Evolutionary conservation across 2,888 invertebrate genomes (phyloP), one percentile per base, ranked within the genome.

Genomic region (Falcaria lacertinaria): DNA sequence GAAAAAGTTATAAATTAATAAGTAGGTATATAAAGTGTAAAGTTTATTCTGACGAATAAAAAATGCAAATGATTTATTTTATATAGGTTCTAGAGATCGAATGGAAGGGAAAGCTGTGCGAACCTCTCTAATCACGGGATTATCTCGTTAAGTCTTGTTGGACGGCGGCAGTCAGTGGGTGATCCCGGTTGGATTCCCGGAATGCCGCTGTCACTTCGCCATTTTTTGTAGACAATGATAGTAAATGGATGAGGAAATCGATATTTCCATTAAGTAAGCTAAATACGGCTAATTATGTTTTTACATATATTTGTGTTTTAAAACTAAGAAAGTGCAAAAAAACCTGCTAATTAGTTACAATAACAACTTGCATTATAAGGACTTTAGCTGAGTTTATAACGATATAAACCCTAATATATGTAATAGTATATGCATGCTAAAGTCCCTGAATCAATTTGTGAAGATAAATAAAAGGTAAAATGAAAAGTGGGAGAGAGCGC

Each of bases 41-140:
- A 22, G n/a, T n/a, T n/a, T 22, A 7, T 22, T 22, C 7, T 6
- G 7, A 22, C 22, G 22, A 22, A 22, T 22, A 28, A 28, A 3
- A 28, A 28, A 28, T 11, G 28, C 28, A 28, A 28, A 28, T 11
- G 28, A 28, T 28, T 28, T 28, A 28, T 28, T 28, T 28, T 28
- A 28, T 28, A 7, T 11, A 7, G 28, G 36, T 35, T 37, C 39
- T 42, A 54, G 50, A 52, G 56, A 57, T 55, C 49, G 57, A 59
- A 59, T 60, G 57, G 57, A 58, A 59, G 50, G 56, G 57, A 58
- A 63, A 58, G 59, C 58, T 60, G 58, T 59, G 65, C 61, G 63
- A 61, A 60, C 68, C 72, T 62, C 60, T 56, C 66, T 77, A 78
- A 77, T 77, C 77, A 64, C 54, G 59, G 70, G 76, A 74, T 78